phyloP scores from a whole-genome alignment of 1,140 invertebrate species.

The Chionoecetes opilio region DNA sequence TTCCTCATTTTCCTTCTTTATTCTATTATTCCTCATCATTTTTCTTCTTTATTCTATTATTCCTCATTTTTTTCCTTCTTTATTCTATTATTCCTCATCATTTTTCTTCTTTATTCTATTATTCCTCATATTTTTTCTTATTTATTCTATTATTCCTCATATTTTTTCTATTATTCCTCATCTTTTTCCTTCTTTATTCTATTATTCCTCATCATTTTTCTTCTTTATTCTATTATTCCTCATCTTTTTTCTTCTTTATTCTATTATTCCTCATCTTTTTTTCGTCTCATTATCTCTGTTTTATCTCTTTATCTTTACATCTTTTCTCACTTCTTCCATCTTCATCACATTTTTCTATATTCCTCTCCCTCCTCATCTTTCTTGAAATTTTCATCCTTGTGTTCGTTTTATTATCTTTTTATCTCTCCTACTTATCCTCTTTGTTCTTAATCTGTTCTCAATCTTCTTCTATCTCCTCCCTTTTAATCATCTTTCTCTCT shows the following conservation, averaged over 20 bases:
- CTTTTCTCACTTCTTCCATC: not conserved
- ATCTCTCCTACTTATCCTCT: not conserved
- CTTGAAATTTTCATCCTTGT: not conserved
- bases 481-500: not conserved
- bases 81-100: not conserved
- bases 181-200: not conserved
- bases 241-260: not conserved
- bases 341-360: too few relatives aligned
- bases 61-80: not conserved
- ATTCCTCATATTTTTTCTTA: too few relatives aligned
- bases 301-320: too few relatives aligned
- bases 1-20: not conserved
- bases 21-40: too few relatives aligned
- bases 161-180: not conserved
- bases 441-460: not conserved
- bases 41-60: not conserved
- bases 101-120: not conserved
- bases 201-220: not conserved
- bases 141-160: not conserved
- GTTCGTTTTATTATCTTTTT: not conserved
- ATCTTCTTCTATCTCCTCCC: not conserved
- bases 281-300: too few relatives aligned
- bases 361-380: too few relatives aligned
- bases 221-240: not conserved
- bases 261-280: too few relatives aligned